Evolutionary conservation across 2,888 invertebrate genomes (phyloP).

Genomic region (Limnephilus marmoratus): DNA sequence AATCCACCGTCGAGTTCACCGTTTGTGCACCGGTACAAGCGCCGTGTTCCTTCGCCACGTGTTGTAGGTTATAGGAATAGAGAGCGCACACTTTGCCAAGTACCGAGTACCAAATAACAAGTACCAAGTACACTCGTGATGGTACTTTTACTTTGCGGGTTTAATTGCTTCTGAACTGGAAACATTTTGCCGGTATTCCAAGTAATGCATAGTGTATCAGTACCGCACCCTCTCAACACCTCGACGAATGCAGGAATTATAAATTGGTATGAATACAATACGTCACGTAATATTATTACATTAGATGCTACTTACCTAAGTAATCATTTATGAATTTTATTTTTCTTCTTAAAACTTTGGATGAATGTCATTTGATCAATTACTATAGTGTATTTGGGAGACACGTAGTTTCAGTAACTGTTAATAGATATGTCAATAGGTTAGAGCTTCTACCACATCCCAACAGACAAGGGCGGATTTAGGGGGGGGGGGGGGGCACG

Average conservation of each 20-base stretch:
- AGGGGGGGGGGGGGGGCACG: no score
- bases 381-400: no score
- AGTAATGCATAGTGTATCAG: not conserved
- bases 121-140: not conserved
- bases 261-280: no score
- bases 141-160: slow-evolving; percentile 6
- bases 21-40: not conserved
- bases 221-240: not conserved
- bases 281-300: no score
- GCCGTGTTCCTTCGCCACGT: slow-evolving; percentile 3
- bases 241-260: not conserved
- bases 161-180: slow-evolving; percentile 17
- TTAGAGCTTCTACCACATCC: no score
- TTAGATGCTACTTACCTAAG: no score
- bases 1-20: not conserved
- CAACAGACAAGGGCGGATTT: no score
- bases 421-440: no score
- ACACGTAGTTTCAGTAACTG: no score
- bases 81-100: not conserved
- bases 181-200: not conserved
- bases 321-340: no score
- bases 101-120: not conserved
- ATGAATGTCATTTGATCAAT: no score
- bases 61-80: not conserved
- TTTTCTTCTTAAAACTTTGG: no score